Evolutionary conservation across 1,140 invertebrate genomes (phyloP), one percentile per base, ranked within the genome.

Genomic region (Euglossa dilemma): DNA sequence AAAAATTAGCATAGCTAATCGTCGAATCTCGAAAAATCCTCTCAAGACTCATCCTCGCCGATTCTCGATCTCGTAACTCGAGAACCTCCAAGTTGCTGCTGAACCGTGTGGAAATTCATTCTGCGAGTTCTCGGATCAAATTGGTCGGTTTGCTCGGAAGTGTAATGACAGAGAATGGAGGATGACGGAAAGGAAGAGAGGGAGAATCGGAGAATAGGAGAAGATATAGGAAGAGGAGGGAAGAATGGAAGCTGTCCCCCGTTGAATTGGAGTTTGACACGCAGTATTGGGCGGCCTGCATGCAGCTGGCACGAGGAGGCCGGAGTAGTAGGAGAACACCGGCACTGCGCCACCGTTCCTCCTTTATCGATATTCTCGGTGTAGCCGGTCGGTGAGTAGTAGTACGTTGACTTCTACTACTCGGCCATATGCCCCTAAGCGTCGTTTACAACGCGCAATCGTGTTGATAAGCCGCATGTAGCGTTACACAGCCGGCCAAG

Each of bases 361-460:
- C 72, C 86, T 88, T 85, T 64, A 71, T 86, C 77, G 85, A 87
- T 85, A 81, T 80, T 88, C 71, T 36, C 61, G n/a, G 61, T 72
- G 54, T 69, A 52, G 28, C 45, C 50, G 43, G 83, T 66, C n/a
- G 80, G 20, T 43, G 74, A 70, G 61, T 57, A n/a, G 61, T 59
- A 52, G 73, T 75, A 82, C 83, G 36, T 88, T 88, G 86, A 82
- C 86, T 88, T 72, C 73, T 82, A 87, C 78, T 74, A 85, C 74
- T 80, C 56, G 70, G 54, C 54, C 66, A 69, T 73, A 71, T 76
- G 61, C 73, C 63, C 14, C 64, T 43, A 23, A 57, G 47, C 50
- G 57, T 50, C 59, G 52, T 67, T 75, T 57, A 56, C 73, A 64
- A 57, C 56, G 67, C 82, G 82, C 82, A 84, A 84, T 84, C 75